phyloP scores from a whole-genome alignment of 2,113 vertebrate genomes.

The Pedionomus torquatus region DNA sequence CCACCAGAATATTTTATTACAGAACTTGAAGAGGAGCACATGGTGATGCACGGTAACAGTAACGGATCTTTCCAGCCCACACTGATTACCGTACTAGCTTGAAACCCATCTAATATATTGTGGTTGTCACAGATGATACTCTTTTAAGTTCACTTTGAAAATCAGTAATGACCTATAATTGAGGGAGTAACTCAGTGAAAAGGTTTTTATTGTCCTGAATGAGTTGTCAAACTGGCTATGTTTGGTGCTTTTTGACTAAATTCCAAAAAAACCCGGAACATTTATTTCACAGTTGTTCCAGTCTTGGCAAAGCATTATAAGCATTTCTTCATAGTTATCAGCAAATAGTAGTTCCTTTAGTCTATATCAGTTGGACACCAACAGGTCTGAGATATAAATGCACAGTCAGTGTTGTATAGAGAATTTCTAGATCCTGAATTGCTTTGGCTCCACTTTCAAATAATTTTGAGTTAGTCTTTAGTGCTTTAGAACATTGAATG shows the following conservation, averaged over 20 bases:
- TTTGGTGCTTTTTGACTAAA: background rate
- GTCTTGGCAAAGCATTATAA: background rate
- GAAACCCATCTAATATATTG: background rate
- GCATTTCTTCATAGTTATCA: background rate
- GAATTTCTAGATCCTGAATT: background rate
- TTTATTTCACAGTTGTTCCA: background rate
- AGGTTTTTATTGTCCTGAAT: background rate
- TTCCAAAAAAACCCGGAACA: background rate
- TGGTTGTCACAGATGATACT: background rate
- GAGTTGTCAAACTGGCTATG: background rate
- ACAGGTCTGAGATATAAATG: background rate
- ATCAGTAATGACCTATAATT: background rate
- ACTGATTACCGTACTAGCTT: background rate
- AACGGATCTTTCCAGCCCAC: background rate
- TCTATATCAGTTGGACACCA: background rate
- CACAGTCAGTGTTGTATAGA: background rate
- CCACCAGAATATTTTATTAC: background rate
- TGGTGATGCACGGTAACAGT: background rate
- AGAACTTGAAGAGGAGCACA: background rate
- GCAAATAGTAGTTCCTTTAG: background rate
- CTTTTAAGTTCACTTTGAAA: background rate
- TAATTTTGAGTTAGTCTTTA: background rate
- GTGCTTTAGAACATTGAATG: background rate
- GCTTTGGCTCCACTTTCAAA: background rate
- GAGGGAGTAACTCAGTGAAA: background rate